Evolutionary conservation across 2,797 vertebrate species (phyloP).

Genomic region (Sardinella longiceps): DNA sequence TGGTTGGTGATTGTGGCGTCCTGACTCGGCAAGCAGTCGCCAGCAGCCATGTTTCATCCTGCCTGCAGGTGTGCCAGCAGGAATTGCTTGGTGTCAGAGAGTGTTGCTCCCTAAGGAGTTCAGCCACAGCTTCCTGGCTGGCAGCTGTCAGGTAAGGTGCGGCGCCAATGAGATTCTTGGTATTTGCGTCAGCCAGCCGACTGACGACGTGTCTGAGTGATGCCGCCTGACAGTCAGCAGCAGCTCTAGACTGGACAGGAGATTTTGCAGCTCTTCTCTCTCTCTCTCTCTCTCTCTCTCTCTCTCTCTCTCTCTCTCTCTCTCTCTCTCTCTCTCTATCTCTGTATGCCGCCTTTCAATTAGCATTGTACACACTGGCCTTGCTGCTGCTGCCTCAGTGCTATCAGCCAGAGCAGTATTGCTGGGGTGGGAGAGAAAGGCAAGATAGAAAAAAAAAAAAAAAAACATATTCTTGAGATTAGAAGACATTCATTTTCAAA

Average conservation of each 20-base stretch:
- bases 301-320: conserved; percentile 30
- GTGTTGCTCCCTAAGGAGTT: conserved; percentile 40
- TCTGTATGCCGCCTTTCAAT: conserved; percentile 67
- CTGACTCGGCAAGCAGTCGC: conserved; percentile 37
- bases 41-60: neutral
- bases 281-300: conserved; percentile 21
- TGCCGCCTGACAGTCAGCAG: conserved; percentile 55
- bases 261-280: conserved; percentile 54
- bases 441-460: no score
- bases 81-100: conserved; percentile 30
- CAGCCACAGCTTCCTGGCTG: conserved; percentile 4
- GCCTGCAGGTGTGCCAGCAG: conserved; percentile 26
- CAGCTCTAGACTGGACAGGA: conserved; percentile 61
- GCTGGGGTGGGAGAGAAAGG: neutral
- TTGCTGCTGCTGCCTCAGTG: conserved; percentile 42
- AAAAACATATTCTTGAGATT: neutral
- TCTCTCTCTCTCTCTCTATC: conserved; percentile 9
- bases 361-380: conserved; percentile 40
- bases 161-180: conserved; percentile 60
- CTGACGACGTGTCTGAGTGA: conserved; percentile 64
- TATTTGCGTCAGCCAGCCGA: conserved; percentile 66
- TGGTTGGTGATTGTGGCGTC: neutral
- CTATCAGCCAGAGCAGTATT: conserved; percentile 10
- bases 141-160: conserved; percentile 69
- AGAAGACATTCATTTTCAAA: neutral